Base-by-base conservation (phyloP, 2,888 invertebrate species). In the Heliconius erato region DNA sequence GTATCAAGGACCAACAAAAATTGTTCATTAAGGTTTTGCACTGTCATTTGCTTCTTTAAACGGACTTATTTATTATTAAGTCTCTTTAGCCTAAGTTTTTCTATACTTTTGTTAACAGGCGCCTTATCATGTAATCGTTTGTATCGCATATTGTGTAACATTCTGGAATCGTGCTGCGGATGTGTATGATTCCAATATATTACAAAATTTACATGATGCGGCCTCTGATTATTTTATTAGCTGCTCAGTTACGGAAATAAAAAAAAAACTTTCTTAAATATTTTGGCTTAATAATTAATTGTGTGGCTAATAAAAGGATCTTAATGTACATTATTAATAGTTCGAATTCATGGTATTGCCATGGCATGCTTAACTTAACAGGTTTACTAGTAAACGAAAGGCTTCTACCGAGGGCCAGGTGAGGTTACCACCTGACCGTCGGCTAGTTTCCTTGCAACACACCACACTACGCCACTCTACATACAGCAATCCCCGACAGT, bases 301-400 rank as follows among this genome's bases (percentile, higher is more conserved):
- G 83, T 80, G 80, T 82, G 65, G 84, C 83, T 80, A 83, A 82
- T 84, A 84, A 82, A 80, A 35, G 59, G 11, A 79, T 80, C 67
- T 49, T 71, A 74, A 79, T 63, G 74, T 79, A 81, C 67, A 65
- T 79, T 79, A 69, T 44, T 79, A 67, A 72, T 74, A 82, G 74
- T 76, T 76, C 49, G 35, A 68, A 74, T 59, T 81, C 69, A 40
- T 68, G 77, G 54, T 74, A 32, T 81, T 68, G 74, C 72, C 77
- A 79, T 63, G 32, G 74, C 59, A 74, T 65, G 68, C 40, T 80
- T 59, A 54, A 74, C 74, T 67, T 80, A 68, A 54, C 74, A 74
- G 59, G 76, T 80, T 35, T 68, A 76, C 59, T 44, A 69, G 76
- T 80, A 40, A 80, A 74, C 35, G n/a, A 59, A 80, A 59, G 81